Evolutionary conservation across 2,113 vertebrate species (phyloP).

Genomic region (Neotragus moschatus): DNA sequence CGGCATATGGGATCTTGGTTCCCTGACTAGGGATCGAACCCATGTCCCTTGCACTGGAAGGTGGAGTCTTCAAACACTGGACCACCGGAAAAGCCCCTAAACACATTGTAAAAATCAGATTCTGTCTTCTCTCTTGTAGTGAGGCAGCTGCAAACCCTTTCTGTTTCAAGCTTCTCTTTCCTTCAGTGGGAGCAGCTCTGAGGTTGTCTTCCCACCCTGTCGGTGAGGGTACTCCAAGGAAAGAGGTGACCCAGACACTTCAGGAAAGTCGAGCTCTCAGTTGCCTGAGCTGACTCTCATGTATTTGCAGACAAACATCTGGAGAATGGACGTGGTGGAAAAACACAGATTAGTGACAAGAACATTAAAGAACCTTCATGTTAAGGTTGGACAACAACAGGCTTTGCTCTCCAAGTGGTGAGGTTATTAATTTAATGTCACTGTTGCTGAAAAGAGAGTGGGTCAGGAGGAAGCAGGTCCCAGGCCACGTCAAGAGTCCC

Average conservation of each 20-base stretch:
- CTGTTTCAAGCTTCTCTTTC: background rate
- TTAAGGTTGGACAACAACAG: background rate
- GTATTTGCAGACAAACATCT: background rate
- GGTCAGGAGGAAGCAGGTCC: background rate
- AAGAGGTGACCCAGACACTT: background rate
- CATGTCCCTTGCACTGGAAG: background rate
- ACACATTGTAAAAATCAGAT: background rate
- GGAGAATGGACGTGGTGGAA: background rate
- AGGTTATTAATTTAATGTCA: background rate
- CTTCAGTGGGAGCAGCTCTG: accelerated
- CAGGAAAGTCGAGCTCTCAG: background rate
- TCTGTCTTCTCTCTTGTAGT: background rate
- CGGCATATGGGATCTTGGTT: background rate
- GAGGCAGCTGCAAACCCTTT: background rate
- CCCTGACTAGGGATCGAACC: background rate
- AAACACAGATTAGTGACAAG: background rate
- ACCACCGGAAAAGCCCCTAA: background rate
- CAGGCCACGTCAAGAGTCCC: background rate
- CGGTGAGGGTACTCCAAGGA: background rate
- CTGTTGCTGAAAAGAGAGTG: background rate
- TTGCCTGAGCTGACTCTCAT: accelerated
- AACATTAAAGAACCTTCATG: background rate
- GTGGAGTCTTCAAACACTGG: background rate
- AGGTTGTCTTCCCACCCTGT: background rate
- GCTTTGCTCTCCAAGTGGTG: background rate